phyloP scores from a whole-genome alignment of 92 coral and sea anemone species.

The Palythoa grandiflora region DNA sequence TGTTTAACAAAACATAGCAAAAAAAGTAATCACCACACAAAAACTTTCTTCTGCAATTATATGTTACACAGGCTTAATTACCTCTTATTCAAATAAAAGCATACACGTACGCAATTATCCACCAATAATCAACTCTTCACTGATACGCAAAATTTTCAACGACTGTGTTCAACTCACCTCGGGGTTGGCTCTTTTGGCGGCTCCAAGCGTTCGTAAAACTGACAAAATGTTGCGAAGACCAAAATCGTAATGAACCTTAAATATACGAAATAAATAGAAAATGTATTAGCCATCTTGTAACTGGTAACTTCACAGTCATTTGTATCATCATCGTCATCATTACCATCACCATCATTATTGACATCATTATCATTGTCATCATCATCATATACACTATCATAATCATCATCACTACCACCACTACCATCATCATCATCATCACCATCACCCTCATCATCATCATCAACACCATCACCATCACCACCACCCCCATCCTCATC shows the following conservation, averaged over 20 bases:
- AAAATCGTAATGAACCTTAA: conserved; percentile 96
- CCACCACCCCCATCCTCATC: not conserved
- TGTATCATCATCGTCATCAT: not conserved
- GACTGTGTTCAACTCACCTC: conserved; percentile 69
- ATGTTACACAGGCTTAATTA: not conserved
- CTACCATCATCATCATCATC: not conserved
- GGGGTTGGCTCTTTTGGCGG: conserved; percentile 93
- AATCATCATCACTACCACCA: not conserved
- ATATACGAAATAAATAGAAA: not conserved
- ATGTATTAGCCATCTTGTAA: no score
- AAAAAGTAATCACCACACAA: no score
- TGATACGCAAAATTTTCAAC: no score
- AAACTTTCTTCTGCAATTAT: no score
- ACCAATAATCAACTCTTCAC: not conserved
- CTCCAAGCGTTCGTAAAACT: conserved; percentile 95
- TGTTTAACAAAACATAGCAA: conserved; percentile 16
- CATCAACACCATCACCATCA: not conserved
- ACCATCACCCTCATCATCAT: not conserved
- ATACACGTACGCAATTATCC: not conserved
- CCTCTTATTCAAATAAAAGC: not conserved
- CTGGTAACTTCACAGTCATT: not conserved
- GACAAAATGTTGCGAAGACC: conserved; percentile 98
- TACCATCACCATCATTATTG: not conserved
- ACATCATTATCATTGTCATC: not conserved
- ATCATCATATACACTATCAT: not conserved